These are phyloP conservation scores for Drosophila planitibia DNA, from an alignment of 2,888 invertebrate genomes.

Conservation along the genomic window DNA sequence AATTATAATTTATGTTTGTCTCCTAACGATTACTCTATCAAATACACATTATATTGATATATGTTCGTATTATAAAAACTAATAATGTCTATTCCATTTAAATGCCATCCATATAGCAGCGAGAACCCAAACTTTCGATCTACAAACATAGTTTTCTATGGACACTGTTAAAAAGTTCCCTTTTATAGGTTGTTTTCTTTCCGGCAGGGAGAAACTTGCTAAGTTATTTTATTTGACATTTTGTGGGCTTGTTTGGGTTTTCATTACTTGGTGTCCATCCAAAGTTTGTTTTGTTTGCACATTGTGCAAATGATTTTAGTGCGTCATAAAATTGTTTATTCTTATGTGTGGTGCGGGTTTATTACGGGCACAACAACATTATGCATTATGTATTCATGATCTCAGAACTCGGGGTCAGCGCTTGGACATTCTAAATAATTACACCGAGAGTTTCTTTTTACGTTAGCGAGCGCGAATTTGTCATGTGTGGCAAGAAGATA, in stretches of 20 bases:
- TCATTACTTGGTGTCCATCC: conserved; percentile 35
- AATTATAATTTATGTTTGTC: conserved; percentile 3
- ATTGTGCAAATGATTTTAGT: conserved; percentile 70
- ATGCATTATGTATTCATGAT: conserved; percentile 64
- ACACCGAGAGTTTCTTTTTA: conserved; percentile 44
- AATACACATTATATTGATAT: not conserved
- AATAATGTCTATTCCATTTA: conserved; percentile 6
- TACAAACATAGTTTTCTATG: conserved; percentile 25
- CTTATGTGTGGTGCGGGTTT: conserved; percentile 35
- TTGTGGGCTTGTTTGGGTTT: conserved; percentile 51
- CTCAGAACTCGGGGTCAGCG: conserved; percentile 44
- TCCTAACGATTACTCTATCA: not conserved
- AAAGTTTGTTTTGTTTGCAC: conserved; percentile 50
- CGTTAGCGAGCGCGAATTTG: conserved; percentile 49
- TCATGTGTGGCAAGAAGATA: conserved; percentile 55
- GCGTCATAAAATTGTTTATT: conserved; percentile 63
- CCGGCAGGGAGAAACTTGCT: conserved; percentile 44
- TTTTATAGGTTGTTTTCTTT: conserved; percentile 66
- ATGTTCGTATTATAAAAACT: not conserved
- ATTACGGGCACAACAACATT: conserved; percentile 31
- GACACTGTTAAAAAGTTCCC: conserved; percentile 43
- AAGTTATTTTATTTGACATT: conserved; percentile 47
- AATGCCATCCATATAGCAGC: not conserved
- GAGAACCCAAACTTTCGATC: conserved; percentile 1
- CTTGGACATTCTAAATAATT: conserved; percentile 64